Conservation (phyloP, 2,797 vertebrate genomes). For the Enteromius radiatus region DNA sequence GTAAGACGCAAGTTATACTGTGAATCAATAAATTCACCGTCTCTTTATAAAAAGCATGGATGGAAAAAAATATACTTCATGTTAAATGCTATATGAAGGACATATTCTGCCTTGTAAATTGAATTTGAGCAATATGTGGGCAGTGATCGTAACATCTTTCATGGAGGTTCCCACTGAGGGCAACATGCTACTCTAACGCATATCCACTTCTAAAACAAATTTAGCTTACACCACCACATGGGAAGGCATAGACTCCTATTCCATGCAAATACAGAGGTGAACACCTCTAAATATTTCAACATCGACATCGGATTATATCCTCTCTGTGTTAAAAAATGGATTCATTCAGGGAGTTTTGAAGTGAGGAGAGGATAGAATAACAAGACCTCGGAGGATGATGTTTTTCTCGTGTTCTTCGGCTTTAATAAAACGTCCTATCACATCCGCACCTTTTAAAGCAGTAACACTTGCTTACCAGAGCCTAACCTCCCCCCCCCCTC, state of each 20-base stretch:
- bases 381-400: constrained; percentile 75
- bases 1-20: neutral
- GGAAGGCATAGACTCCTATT: constrained; percentile 14
- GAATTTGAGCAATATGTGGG: constrained; percentile 18
- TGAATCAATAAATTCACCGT: neutral
- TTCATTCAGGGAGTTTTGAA: constrained; percentile 59
- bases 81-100: constrained; percentile 32
- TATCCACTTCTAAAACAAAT: constrained; percentile 27
- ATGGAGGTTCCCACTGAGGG: neutral
- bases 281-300: constrained; percentile 67
- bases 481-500: neutral
- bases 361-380: constrained; percentile 70
- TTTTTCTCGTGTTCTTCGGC: constrained; percentile 65
- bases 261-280: constrained; percentile 63
- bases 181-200: constrained; percentile 1
- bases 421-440: constrained; percentile 46
- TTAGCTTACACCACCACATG: constrained; percentile 33
- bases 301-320: constrained; percentile 70
- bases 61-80: neutral
- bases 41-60: neutral
- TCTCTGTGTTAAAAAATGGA: constrained; percentile 69
- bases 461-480: constrained; percentile 24
- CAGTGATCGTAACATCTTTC: constrained; percentile 4
- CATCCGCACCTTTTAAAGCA: constrained; percentile 18
- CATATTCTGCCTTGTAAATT: constrained; percentile 8